Evolutionary conservation across 2,888 invertebrate genomes (phyloP).

Genomic region (Mayetiola destructor): DNA sequence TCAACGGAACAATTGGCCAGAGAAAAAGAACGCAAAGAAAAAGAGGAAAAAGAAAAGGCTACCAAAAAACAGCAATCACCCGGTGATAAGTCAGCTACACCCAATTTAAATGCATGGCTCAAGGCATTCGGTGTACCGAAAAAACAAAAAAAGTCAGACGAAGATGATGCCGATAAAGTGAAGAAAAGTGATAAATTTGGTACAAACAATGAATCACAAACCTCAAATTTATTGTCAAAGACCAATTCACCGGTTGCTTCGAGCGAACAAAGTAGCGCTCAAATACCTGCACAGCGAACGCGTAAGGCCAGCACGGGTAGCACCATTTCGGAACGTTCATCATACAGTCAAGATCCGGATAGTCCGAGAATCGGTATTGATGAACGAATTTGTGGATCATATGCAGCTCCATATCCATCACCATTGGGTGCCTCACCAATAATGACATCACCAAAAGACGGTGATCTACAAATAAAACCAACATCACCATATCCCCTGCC

Average conservation of each 20-base stretch:
- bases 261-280: slow-evolving; percentile 30
- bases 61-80: slow-evolving; percentile 20
- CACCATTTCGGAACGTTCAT: slow-evolving; percentile 62
- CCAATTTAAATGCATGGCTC: slow-evolving; percentile 82
- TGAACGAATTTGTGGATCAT: slow-evolving; percentile 42
- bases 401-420: slow-evolving; percentile 58
- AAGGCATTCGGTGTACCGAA: slow-evolving; percentile 84
- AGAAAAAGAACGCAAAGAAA: slow-evolving; percentile 19
- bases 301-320: slow-evolving; percentile 65
- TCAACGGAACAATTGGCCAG: slow-evolving; percentile 14
- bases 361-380: slow-evolving; percentile 51
- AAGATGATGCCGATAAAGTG: slow-evolving; percentile 30
- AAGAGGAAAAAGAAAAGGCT: slow-evolving; percentile 20
- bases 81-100: slow-evolving; percentile 50
- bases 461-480: slow-evolving; percentile 47
- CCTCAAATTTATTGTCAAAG: slow-evolving; percentile 14
- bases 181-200: background rate
- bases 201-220: slow-evolving; percentile 23
- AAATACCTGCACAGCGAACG: slow-evolving; percentile 38
- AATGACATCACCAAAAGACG: slow-evolving; percentile 56
- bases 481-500: slow-evolving; percentile 47
- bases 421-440: slow-evolving; percentile 58
- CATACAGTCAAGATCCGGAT: slow-evolving; percentile 62
- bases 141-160: slow-evolving; percentile 48
- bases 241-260: background rate